Evolutionary conservation across 2,797 vertebrate genomes (phyloP).

Genomic region (Aythya fuligula): DNA sequence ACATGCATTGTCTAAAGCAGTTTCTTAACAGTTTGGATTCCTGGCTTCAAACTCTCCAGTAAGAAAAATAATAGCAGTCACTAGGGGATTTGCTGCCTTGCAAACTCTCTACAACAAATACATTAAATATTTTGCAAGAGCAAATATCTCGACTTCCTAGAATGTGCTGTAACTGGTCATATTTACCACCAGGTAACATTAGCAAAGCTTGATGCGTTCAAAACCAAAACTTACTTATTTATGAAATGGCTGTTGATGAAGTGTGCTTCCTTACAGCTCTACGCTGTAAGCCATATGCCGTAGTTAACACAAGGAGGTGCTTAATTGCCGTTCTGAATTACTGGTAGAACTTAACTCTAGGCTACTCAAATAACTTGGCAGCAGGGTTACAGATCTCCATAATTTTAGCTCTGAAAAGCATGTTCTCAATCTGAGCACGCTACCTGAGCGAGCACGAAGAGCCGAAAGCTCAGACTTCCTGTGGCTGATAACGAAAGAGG

Average conservation of each 20-base stretch:
- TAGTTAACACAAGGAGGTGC: neutral
- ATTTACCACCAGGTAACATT: neutral
- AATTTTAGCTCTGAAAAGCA: constrained; percentile 10
- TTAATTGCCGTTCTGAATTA: neutral
- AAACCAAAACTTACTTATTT: neutral
- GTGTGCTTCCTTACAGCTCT: neutral
- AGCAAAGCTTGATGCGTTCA: neutral
- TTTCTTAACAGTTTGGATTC: neutral
- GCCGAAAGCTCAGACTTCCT: neutral
- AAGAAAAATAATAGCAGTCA: neutral
- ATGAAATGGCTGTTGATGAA: neutral
- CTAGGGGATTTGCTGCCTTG: neutral
- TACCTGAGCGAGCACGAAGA: neutral
- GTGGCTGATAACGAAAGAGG: neutral
- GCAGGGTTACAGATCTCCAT: neutral
- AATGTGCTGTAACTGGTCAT: neutral
- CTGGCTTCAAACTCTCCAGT: neutral
- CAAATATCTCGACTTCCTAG: neutral
- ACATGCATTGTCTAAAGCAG: neutral
- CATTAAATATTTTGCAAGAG: neutral
- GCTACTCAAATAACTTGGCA: neutral
- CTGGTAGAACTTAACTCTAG: neutral
- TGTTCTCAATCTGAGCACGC: neutral
- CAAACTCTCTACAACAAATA: constrained; percentile 7
- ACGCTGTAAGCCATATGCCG: neutral